A percentile compares a stretch with the other conserved stretches of the same genome.
These are phyloP conservation scores for Aquatica leii DNA, from an alignment of 2,888 invertebrate species.

Conservation along the genomic window DNA sequence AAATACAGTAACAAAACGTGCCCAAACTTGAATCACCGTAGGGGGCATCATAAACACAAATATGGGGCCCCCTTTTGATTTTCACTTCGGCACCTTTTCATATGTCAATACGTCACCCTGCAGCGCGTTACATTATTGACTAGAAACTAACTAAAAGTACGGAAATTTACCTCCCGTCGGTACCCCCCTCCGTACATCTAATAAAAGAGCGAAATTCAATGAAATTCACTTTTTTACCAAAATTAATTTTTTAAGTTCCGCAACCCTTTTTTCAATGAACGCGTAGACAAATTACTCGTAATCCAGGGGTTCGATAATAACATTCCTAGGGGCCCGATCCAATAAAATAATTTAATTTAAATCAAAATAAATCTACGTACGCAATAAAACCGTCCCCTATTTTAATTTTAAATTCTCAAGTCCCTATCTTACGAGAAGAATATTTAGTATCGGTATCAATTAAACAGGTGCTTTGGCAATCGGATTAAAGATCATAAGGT, in stretches of 20 bases:
- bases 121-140: constrained; percentile 51
- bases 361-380: constrained; percentile 57
- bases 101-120: constrained; percentile 54
- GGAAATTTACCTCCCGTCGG: constrained; percentile 46
- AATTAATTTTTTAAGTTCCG: not conserved
- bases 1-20: constrained; percentile 59
- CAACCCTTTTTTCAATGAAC: constrained; percentile 21
- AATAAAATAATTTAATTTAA: constrained; percentile 61
- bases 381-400: constrained; percentile 50
- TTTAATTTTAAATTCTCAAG: constrained; percentile 46
- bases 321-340: constrained; percentile 58
- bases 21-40: constrained; percentile 56
- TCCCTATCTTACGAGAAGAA: not conserved
- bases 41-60: constrained; percentile 60
- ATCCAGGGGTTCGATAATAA: constrained; percentile 53
- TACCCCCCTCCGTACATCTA: constrained; percentile 48
- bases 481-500: constrained; percentile 40
- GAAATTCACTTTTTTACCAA: not conserved
- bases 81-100: constrained; percentile 61
- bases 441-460: not conserved
- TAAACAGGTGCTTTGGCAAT: constrained; percentile 41
- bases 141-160: constrained; percentile 41
- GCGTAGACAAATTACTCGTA: constrained; percentile 27
- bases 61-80: constrained; percentile 56
- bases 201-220: constrained; percentile 49